phyloP scores from a whole-genome alignment of 2,888 invertebrate species.

The Lingula anatina region DNA sequence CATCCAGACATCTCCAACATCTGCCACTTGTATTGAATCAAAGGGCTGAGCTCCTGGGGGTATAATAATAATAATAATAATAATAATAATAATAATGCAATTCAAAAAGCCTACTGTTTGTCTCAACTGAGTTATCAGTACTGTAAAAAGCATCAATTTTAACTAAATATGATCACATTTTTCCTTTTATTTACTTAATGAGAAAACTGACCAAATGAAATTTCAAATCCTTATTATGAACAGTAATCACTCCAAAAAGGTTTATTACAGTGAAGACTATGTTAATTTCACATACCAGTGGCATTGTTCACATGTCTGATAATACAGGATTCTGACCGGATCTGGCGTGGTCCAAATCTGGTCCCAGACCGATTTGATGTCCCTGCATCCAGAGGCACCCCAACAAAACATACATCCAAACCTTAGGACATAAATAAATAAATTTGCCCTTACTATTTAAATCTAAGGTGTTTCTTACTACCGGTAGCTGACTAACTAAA shows the following conservation, averaged over 20 bases:
- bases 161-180: too few species aligned
- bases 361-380: constrained; percentile 46
- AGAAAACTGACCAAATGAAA: background rate
- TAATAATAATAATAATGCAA: too few species aligned
- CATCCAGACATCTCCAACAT: constrained; percentile 45
- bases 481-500: too few species aligned
- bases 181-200: background rate
- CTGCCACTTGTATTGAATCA: constrained; percentile 44
- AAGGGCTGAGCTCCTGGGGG: constrained; percentile 41
- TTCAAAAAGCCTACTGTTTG: too few species aligned
- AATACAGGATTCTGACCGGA: constrained; percentile 45
- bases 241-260: too few species aligned
- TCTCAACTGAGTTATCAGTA: too few species aligned
- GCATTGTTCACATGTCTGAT: constrained; percentile 35
- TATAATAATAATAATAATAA: too few species aligned
- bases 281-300: constrained; percentile 36
- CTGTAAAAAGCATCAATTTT: too few species aligned
- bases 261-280: too few species aligned
- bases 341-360: constrained; percentile 47
- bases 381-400: constrained; percentile 46
- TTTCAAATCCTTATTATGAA: too few species aligned
- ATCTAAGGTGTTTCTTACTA: too few species aligned
- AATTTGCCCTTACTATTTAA: too few species aligned
- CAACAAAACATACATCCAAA: constrained; percentile 46
- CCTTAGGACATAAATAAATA: constrained; percentile 19